phyloP scores from a whole-genome alignment of 2,888 invertebrate species.

The Drosophila phalerata region DNA sequence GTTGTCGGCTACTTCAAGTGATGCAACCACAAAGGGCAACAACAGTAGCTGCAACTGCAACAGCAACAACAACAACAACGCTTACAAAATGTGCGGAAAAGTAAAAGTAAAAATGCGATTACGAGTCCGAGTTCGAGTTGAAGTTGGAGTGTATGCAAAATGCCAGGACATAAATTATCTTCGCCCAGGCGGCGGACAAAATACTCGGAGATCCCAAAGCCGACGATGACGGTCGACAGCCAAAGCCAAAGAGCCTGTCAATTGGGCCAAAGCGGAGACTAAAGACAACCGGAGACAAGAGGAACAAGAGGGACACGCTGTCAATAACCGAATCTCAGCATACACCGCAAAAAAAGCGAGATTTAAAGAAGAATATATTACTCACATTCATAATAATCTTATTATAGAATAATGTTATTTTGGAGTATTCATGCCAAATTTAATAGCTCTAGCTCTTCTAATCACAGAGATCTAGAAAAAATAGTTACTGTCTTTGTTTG shows the following conservation, averaged over 20 bases:
- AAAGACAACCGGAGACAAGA: slow-evolving; percentile 36
- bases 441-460: too few relatives aligned
- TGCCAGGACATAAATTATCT: slow-evolving; percentile 78
- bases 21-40: slow-evolving; percentile 56
- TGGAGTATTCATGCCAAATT: too few relatives aligned
- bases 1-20: slow-evolving; percentile 12
- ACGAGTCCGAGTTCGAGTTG: slow-evolving; percentile 23
- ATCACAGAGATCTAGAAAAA: too few relatives aligned
- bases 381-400: too few relatives aligned
- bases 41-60: slow-evolving; percentile 24
- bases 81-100: slow-evolving; percentile 59
- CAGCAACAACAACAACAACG: slow-evolving; percentile 32
- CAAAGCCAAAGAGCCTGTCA: slow-evolving; percentile 34
- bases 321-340: slow-evolving; percentile 72
- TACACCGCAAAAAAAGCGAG: neutral
- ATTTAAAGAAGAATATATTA: too few relatives aligned
- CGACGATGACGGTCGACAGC: slow-evolving; percentile 32
- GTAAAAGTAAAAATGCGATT: slow-evolving; percentile 75
- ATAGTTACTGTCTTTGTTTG: too few relatives aligned
- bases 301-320: slow-evolving; percentile 46
- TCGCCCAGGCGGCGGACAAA: slow-evolving; percentile 75
- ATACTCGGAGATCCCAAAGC: slow-evolving; percentile 35
- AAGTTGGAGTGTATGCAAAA: slow-evolving; percentile 55
- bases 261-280: slow-evolving; percentile 27
- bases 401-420: too few relatives aligned